Evolutionary conservation across 2,888 invertebrate genomes (phyloP), one percentile per base, ranked within the genome.

Genomic region (Rosalia funebris): DNA sequence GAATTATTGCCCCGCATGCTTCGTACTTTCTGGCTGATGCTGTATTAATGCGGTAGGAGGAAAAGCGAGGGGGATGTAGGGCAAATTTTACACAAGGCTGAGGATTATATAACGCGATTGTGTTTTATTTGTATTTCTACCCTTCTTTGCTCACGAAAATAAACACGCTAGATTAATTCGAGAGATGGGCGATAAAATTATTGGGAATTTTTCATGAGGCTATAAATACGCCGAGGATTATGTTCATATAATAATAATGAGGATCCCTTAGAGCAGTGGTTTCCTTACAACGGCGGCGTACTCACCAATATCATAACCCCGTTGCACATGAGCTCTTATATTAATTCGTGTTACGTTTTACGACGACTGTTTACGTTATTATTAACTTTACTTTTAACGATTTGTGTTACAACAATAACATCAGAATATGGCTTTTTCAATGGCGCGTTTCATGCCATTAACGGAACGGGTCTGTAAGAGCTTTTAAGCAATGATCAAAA

Each of bases 141-240:
- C 48, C 37, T 41, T 37, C 48, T 12, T 36, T 36, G 48, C 19
- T 48, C 48, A 16, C 36, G 37, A 58, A 54, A 54, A 60, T 57
- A 63, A 60, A 57, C 60, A 63, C 63, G 57, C 60, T 54, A 60
- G 60, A 63, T 60, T 60, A 60, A 57, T 60, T 63, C 59, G 41
- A 37, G 55, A 54, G 62, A 61, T 57, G 57, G 41, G 52, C 58
- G 54, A 62, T 62, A 60, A 62, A 59, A 57, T 62, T 62, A 63
- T 65, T 62, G 65, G 57, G 36, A 60, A 55, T 57, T 63, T 57
- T 65, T 60, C 54, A 57, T 53, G 20, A 37, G 47, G 31, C 34
- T 57, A 45, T 57, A 63, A 57, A 57, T 53, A 52, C 39, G 31
- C 42, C 5, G 10, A 9, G 37, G 31, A 52, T 53, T 54, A 20